Conservation (phyloP, 2,113 vertebrate species). For the Petroica traversi region DNA sequence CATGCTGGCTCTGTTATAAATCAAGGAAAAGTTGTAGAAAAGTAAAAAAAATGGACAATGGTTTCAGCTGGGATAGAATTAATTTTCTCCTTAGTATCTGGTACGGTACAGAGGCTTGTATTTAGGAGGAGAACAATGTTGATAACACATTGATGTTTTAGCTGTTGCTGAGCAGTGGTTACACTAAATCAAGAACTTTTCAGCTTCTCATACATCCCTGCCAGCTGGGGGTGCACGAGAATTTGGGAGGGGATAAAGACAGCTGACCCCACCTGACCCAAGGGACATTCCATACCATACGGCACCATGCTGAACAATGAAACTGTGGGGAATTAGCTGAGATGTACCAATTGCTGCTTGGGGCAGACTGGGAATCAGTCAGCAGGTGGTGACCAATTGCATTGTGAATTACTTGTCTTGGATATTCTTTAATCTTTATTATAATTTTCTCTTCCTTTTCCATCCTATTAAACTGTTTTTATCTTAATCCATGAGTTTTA, state of each 20-base stretch:
- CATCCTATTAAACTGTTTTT: not conserved
- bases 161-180: not conserved
- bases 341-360: not conserved
- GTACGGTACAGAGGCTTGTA: not conserved
- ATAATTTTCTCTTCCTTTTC: not conserved
- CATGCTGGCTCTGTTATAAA: not conserved
- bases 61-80: not conserved
- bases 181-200: not conserved
- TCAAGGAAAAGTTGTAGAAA: not conserved
- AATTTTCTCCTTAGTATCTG: not conserved
- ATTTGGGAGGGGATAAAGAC: not conserved
- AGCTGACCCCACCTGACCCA: not conserved
- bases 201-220: not conserved
- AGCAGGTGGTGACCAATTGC: not conserved
- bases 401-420: not conserved
- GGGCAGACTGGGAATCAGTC: not conserved
- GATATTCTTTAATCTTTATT: not conserved
- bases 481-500: not conserved
- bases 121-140: not conserved
- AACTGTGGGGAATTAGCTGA: not conserved
- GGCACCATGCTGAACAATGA: not conserved
- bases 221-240: not conserved
- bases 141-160: not conserved
- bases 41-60: not conserved
- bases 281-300: not conserved